A percentile compares a stretch with the other conserved stretches of the same genome.
Conservation (phyloP, 2,113 vertebrate species). For the Tylochromis polylepis region DNA sequence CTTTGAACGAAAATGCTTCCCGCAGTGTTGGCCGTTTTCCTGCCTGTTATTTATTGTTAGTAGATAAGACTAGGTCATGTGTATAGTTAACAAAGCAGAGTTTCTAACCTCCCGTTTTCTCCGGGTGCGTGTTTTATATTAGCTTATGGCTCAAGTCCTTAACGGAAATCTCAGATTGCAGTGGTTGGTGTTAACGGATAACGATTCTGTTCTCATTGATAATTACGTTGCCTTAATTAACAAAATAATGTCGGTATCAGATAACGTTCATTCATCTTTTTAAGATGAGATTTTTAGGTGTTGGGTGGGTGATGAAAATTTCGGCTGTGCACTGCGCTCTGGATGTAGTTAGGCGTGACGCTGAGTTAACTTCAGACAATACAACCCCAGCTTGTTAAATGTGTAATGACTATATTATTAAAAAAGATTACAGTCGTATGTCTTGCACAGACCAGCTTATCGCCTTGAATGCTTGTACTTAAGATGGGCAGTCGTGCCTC, state of each 20-base stretch:
- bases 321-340: background rate
- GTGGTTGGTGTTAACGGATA: slow-evolving; percentile 9
- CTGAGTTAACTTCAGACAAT: background rate
- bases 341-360: background rate
- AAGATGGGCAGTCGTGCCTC: background rate
- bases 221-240: background rate
- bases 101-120: background rate
- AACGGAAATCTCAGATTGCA: background rate
- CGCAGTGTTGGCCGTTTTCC: background rate
- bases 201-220: background rate
- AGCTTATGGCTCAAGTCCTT: background rate
- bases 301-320: background rate
- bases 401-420: background rate
- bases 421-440: background rate
- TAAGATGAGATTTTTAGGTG: background rate
- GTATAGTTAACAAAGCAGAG: background rate
- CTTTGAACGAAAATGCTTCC: slow-evolving; percentile 1
- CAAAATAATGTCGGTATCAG: background rate
- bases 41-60: background rate
- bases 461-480: background rate
- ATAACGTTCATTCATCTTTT: background rate
- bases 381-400: background rate
- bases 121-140: background rate
- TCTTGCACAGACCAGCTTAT: background rate
- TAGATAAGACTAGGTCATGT: background rate